Conservation (phyloP, 2,113 vertebrate species). For the Parotia lawesii region DNA sequence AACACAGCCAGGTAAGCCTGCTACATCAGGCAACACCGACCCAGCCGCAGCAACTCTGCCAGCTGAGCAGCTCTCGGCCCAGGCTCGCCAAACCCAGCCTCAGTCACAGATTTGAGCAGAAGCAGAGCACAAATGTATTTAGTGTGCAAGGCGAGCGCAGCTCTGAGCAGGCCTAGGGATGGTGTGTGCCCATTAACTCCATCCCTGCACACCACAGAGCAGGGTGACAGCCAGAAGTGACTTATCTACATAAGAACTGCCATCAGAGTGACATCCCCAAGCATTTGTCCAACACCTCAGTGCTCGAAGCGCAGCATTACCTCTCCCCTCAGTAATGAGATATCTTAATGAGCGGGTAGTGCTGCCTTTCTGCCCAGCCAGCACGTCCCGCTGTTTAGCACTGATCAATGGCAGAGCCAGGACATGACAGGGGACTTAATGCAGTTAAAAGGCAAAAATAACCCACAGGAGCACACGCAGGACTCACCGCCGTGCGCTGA, state of each 20-base stretch:
- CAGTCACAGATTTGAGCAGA: not conserved
- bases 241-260: not conserved
- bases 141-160: not conserved
- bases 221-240: slow-evolving; percentile 4
- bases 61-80: not conserved
- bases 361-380: not conserved
- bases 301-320: not conserved
- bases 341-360: not conserved
- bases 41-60: not conserved
- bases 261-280: not conserved
- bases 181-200: not conserved
- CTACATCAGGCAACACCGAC: not conserved
- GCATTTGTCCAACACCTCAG: not conserved
- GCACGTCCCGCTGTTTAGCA: not conserved
- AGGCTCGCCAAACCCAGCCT: not conserved
- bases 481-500: fast-evolving
- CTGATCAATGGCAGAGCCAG: not conserved
- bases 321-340: not conserved
- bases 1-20: slow-evolving; percentile 12
- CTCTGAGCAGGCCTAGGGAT: not conserved
- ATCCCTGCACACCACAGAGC: not conserved
- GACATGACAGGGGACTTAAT: not conserved
- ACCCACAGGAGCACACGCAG: not conserved
- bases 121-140: not conserved
- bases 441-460: slow-evolving; percentile 21